phyloP scores from a whole-genome alignment of 2,113 vertebrate species.

The Paradisaea rubra region DNA sequence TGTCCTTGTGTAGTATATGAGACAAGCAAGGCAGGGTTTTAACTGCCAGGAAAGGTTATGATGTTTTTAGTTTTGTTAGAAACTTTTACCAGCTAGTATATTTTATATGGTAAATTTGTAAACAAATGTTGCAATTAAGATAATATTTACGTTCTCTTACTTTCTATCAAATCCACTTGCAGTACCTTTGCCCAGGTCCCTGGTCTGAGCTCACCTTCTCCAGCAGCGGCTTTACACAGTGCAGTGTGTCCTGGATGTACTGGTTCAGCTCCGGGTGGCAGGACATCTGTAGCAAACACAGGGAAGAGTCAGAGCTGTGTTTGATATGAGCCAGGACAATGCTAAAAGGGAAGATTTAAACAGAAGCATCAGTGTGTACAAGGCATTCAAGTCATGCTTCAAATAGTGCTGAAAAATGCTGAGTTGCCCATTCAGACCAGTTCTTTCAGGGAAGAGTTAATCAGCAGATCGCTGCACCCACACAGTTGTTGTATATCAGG shows the following conservation, averaged over 20 bases:
- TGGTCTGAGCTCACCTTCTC: conserved; percentile 81
- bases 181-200: not conserved
- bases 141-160: not conserved
- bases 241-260: conserved; percentile 95
- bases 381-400: not conserved
- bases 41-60: not conserved
- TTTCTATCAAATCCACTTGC: not conserved
- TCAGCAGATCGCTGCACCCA: not conserved
- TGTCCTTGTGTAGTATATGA: not conserved
- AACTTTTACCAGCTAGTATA: not conserved
- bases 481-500: accelerated
- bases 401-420: not conserved
- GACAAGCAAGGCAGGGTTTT: not conserved
- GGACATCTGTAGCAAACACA: conserved; percentile 83
- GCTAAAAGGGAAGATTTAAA: not conserved
- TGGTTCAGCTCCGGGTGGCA: conserved; percentile 95
- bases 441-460: not conserved
- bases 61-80: not conserved
- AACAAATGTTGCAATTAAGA: not conserved
- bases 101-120: not conserved
- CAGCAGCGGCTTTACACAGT: conserved; percentile 93
- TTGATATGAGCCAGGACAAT: not conserved
- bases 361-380: not conserved
- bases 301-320: not conserved
- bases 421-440: not conserved